A percentile compares a stretch with the other conserved stretches of the same genome.
phyloP scores from a whole-genome alignment of 2,113 vertebrate genomes.

The Falcunculus frontatus region DNA sequence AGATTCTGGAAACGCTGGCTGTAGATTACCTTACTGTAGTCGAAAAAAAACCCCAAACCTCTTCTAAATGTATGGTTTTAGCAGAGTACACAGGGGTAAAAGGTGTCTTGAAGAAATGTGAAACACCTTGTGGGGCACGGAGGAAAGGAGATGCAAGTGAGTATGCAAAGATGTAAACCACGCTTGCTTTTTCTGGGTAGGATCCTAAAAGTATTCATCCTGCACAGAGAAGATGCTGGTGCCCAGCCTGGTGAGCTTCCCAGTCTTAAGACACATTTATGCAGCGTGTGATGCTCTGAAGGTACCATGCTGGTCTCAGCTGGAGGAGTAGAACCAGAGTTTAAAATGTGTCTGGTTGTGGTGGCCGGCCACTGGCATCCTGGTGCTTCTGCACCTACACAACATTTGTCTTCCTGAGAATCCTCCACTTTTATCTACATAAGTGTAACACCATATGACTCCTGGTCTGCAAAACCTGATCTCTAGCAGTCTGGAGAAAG shows the following conservation, averaged over 20 bases:
- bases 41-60: background rate
- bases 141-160: background rate
- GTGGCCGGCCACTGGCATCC: background rate
- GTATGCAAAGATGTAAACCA: background rate
- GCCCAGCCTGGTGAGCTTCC: background rate
- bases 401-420: background rate
- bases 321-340: background rate
- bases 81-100: background rate
- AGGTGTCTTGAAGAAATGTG: background rate
- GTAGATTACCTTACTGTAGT: background rate
- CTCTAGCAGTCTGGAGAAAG: background rate
- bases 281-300: background rate
- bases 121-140: background rate
- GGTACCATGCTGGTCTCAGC: background rate
- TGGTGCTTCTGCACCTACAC: background rate
- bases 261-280: background rate
- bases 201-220: background rate
- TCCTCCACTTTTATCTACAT: fast-evolving
- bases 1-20: slow-evolving; percentile 26
- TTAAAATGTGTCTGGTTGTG: background rate
- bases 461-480: background rate
- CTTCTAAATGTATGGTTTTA: background rate
- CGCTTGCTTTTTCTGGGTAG: background rate
- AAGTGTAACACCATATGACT: background rate
- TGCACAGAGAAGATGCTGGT: background rate